Base-by-base conservation (phyloP, 2,888 invertebrate genomes). In the Piscicola geometra region DNA sequence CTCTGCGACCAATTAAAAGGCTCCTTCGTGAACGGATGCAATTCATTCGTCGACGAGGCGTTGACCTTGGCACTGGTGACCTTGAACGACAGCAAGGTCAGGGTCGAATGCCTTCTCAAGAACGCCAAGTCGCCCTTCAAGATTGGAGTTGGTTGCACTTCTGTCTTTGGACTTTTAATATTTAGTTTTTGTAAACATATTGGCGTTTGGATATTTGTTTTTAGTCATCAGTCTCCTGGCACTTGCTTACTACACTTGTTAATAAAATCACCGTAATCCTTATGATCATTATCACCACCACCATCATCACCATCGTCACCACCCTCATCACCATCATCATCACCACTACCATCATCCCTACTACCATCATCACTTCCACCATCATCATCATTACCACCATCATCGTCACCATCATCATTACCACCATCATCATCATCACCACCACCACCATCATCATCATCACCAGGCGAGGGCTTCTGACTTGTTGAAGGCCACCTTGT, bases 1-100 rank as follows among this genome's bases (percentile, higher is more conserved):
- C 28, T 67, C 5, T 3, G 21, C 15, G 28, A 67, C 33, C 67
- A 32, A 28, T 33, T 67, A 33, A 67, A 67, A 32, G n/a, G 33
- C 33, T 30, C 30, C 21, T 73, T 73, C 25, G n/a, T 73, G n/a
- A n/a, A 9, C 1, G 73, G 73, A n/a, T 73, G 73, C 73, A 73
- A 64, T 33, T 32, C 32, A 33, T 64, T 73, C 33, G 73, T 36
- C 1, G 56, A 60, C n/a, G 52, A 73, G 25, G 73, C 73, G 12
- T 36, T 73, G 36, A 3, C 18, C 5, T 60, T 33, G 12, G 73
- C 73, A 21, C 18, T 60, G 18, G 36, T 2, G 1, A 25, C 30
- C 9, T 21, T 73, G 64, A 25, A 32, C 12, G 73, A 73, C 32
- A 73, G 32, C 71, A 71, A 52, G 35, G 18, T 12, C 67, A 67